Conservation (phyloP, 1,140 invertebrate species). For the Hyposmocoma kahamanoa region DNA sequence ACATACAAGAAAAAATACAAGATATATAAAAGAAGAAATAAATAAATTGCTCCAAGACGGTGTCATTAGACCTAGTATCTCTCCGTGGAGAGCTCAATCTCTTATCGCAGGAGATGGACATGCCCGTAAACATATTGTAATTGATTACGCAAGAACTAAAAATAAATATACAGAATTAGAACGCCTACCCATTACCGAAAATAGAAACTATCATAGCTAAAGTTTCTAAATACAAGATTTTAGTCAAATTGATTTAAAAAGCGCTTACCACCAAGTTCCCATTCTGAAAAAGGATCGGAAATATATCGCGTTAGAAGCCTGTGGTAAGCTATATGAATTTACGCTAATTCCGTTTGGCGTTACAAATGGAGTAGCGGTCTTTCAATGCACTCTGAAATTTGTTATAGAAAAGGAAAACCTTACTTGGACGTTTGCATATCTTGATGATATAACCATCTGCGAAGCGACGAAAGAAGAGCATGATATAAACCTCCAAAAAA, state of each 20-base stretch:
- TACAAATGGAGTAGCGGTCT: constrained; percentile 21
- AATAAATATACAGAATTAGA: constrained; percentile 7
- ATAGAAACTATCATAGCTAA: not conserved
- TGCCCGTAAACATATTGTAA: not conserved
- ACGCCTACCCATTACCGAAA: constrained; percentile 4
- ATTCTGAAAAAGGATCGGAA: not conserved
- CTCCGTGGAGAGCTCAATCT: not conserved
- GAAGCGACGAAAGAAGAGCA: constrained; percentile 14
- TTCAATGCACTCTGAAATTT: constrained; percentile 11
- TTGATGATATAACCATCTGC: constrained; percentile 21
- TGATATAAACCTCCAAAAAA: constrained; percentile 19
- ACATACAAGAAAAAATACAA: not conserved
- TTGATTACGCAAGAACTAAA: constrained; percentile 5
- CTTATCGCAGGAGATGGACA: not conserved
- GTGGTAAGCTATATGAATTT: constrained; percentile 16
- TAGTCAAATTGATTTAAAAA: constrained; percentile 5
- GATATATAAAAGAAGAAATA: too few relatives aligned
- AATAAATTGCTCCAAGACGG: not conserved
- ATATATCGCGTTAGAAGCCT: too few relatives aligned
- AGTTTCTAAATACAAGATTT: constrained; percentile 3
- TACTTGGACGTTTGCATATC: constrained; percentile 9
- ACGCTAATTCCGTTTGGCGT: constrained; percentile 17
- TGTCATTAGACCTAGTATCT: not conserved
- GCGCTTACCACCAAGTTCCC: not conserved
- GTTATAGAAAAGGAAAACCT: constrained; percentile 9